Evolutionary conservation across 2,113 vertebrate species (phyloP).

Genomic region (Diadophis punctatus): DNA sequence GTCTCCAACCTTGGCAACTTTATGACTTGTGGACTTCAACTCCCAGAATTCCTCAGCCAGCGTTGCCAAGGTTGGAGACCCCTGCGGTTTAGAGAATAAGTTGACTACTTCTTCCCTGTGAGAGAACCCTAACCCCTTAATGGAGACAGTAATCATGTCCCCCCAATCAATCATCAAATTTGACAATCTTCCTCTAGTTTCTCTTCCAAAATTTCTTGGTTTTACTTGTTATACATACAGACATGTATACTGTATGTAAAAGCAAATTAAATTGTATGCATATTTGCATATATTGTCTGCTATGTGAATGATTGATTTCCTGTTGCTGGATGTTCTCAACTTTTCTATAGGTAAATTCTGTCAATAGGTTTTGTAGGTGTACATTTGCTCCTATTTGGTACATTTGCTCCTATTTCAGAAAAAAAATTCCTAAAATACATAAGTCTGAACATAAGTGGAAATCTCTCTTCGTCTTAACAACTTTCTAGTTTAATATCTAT

Average conservation of each 20-base stretch:
- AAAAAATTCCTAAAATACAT: neutral
- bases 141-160: neutral
- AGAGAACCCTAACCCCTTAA: neutral
- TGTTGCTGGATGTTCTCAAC: rapidly evolving
- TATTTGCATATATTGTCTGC: neutral
- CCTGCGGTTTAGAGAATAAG: neutral
- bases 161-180: neutral
- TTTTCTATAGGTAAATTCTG: rapidly evolving
- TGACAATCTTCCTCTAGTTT: neutral
- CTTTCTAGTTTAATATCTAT: neutral
- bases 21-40: too few species aligned
- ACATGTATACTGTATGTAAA: neutral
- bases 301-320: neutral
- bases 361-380: neutral
- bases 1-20: too few species aligned
- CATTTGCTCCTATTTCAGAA: neutral
- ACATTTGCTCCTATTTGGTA: rapidly evolving
- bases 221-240: neutral
- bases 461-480: slow-evolving; percentile 7
- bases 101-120: neutral
- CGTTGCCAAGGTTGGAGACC: too few species aligned
- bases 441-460: neutral
- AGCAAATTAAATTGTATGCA: neutral
- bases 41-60: too few species aligned
- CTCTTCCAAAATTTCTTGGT: neutral